phyloP scores from a whole-genome alignment of 2,888 invertebrate genomes.

The Miltochrista miniata region DNA sequence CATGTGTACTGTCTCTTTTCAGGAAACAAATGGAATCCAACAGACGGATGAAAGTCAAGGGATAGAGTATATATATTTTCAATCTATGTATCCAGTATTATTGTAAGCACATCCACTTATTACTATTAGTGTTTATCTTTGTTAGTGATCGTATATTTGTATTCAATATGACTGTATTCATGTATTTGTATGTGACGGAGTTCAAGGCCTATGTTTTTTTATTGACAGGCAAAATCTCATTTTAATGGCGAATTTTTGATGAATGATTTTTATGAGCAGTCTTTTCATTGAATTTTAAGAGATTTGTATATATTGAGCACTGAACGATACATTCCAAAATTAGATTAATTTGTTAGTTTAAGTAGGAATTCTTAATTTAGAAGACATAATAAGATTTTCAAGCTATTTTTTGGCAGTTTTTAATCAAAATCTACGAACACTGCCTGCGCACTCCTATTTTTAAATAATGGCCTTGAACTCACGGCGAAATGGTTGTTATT shows the following conservation, averaged over 20 bases:
- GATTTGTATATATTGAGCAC: conserved; percentile 8
- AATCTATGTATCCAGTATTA: conserved; percentile 54
- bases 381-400: background rate
- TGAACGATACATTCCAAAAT: conserved; percentile 34
- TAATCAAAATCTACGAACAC: conserved; percentile 17
- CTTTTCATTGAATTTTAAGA: conserved; percentile 13
- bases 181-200: conserved; percentile 38
- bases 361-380: conserved; percentile 14
- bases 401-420: background rate
- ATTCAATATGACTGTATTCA: conserved; percentile 48
- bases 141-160: conserved; percentile 48
- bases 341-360: conserved; percentile 24
- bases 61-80: conserved; percentile 39
- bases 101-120: conserved; percentile 42
- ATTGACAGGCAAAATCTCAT: conserved; percentile 30
- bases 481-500: too few species aligned
- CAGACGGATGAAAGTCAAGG: conserved; percentile 10
- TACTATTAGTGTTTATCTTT: conserved; percentile 43
- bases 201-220: conserved; percentile 53
- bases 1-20: conserved; percentile 8
- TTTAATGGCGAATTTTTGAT: conserved; percentile 29
- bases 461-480: conserved; percentile 50
- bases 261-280: conserved; percentile 19
- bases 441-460: conserved; percentile 30
- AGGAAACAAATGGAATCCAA: conserved; percentile 11